Percentiles rank a stretch among this genome's conserved stretches.
phyloP scores from a whole-genome alignment of 2,888 invertebrate genomes.

The Tenthredo livida region DNA sequence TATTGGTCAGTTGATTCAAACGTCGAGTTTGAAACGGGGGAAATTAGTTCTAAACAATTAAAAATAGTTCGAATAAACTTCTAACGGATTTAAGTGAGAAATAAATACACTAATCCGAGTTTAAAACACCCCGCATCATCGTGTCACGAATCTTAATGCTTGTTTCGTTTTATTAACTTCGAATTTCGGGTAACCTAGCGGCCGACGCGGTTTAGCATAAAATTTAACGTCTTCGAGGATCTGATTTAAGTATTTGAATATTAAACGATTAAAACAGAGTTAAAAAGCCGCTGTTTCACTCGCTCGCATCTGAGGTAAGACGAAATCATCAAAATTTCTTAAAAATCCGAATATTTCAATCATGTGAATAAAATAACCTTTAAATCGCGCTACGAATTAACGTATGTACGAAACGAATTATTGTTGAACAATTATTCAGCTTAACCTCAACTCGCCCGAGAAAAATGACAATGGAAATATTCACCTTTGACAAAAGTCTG shows the following conservation, averaged over 20 bases:
- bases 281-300: neutral
- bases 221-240: neutral
- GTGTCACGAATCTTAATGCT: neutral
- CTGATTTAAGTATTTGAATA: neutral
- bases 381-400: neutral
- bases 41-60: neutral
- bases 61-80: neutral
- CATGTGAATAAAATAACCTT: neutral
- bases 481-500: conserved; percentile 81
- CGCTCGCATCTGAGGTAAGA: neutral
- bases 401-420: neutral
- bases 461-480: conserved; percentile 79
- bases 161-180: neutral
- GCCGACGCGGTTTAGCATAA: neutral
- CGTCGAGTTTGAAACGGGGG: neutral
- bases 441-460: neutral
- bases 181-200: neutral
- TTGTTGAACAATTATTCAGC: neutral
- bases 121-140: neutral
- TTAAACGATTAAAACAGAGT: neutral
- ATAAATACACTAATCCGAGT: neutral
- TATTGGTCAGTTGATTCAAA: neutral
- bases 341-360: neutral
- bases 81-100: neutral
- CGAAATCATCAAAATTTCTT: neutral